These are phyloP conservation scores for Vanessa cardui DNA, from an alignment of 2,888 invertebrate species.

Conservation along the genomic window DNA sequence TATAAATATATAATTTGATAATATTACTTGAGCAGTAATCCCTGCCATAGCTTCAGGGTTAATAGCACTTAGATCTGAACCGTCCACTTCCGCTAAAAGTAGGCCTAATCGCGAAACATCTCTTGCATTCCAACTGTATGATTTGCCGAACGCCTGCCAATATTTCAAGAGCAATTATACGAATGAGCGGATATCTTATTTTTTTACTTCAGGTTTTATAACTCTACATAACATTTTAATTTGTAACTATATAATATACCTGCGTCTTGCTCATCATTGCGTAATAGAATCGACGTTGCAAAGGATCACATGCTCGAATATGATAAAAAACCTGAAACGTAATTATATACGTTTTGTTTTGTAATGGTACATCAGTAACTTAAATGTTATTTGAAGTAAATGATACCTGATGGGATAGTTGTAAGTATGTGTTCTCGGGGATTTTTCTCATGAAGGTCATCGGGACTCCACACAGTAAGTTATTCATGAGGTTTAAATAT, in stretches of 20 bases:
- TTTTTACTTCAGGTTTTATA: neutral
- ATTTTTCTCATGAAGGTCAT: conserved; percentile 66
- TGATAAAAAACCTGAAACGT: conserved; percentile 67
- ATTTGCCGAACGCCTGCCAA: conserved; percentile 67
- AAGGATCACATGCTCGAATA: conserved; percentile 69
- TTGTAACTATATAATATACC: conserved; percentile 45
- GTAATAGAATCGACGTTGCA: conserved; percentile 69
- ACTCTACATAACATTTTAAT: neutral
- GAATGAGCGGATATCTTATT: neutral
- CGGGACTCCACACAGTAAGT: conserved; percentile 72
- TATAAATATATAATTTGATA: neutral
- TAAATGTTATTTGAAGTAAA: neutral
- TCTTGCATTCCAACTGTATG: conserved; percentile 72
- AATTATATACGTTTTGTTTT: neutral
- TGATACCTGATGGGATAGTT: conserved; percentile 66
- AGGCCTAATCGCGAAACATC: conserved; percentile 70
- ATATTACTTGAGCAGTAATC: conserved; percentile 63
- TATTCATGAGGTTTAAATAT: conserved; percentile 73
- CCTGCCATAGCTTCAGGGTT: conserved; percentile 70
- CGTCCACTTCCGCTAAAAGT: conserved; percentile 65
- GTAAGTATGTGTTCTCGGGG: conserved; percentile 59
- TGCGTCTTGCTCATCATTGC: conserved; percentile 72
- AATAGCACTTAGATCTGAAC: conserved; percentile 59
- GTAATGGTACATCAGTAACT: neutral
- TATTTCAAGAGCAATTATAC: conserved; percentile 25